These are phyloP conservation scores for Hyles euphorbiae DNA, from an alignment of 1,140 invertebrate species.

Conservation along the genomic window DNA sequence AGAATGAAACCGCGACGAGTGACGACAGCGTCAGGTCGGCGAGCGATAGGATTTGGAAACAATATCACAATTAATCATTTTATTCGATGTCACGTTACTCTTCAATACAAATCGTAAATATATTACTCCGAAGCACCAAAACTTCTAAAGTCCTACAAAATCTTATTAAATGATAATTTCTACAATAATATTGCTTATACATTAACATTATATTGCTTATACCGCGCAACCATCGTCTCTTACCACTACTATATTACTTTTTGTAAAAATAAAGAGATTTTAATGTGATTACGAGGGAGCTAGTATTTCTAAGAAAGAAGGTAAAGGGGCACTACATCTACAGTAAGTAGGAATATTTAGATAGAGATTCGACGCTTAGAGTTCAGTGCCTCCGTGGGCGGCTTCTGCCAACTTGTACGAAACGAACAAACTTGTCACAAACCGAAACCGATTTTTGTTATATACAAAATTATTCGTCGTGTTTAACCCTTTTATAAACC, in stretches of 20 bases:
- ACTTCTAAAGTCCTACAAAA: conserved; percentile 58
- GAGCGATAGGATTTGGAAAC: conserved; percentile 1
- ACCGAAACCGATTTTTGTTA: no score
- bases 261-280: conserved; percentile 24
- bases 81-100: conserved; percentile 66
- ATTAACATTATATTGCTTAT: conserved; percentile 69
- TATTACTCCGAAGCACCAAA: conserved; percentile 69
- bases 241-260: conserved; percentile 21
- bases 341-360: conserved; percentile 35
- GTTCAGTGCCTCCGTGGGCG: conserved; percentile 25
- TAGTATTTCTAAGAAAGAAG: conserved; percentile 24
- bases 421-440: no score
- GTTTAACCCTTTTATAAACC: no score
- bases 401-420: no score
- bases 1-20: neutral
- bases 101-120: conserved; percentile 46
- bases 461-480: no score
- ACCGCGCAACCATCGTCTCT: conserved; percentile 54
- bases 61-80: conserved; percentile 41
- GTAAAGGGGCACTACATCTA: conserved; percentile 46
- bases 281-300: conserved; percentile 14
- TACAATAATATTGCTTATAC: conserved; percentile 66
- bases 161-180: conserved; percentile 46
- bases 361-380: conserved; percentile 27
- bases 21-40: neutral